These are phyloP conservation scores for Drosophila limbata DNA, from an alignment of 2,888 invertebrate species.

Conservation along the genomic window DNA sequence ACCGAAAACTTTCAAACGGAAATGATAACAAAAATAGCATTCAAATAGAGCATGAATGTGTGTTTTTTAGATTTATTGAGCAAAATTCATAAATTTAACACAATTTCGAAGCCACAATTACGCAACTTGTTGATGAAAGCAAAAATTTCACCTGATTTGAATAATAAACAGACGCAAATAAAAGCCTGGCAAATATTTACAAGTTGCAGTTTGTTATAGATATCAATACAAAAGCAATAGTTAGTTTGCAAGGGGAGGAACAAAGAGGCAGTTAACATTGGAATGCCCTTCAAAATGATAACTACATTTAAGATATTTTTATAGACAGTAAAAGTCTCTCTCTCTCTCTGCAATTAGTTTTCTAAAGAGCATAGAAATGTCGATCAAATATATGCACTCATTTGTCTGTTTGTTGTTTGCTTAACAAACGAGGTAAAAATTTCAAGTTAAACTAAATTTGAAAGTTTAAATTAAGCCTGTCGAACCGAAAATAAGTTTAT, in stretches of 20 bases:
- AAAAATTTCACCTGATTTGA: conserved; percentile 35
- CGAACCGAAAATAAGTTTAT: conserved; percentile 32
- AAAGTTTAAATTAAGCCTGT: conserved; percentile 18
- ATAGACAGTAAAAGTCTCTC: neutral
- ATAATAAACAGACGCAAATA: conserved; percentile 20
- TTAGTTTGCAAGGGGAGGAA: conserved; percentile 21
- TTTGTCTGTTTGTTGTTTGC: conserved; percentile 24
- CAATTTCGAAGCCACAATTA: conserved; percentile 25
- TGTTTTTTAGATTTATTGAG: conserved; percentile 1
- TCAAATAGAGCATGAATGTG: conserved; percentile 54
- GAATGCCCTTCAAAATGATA: neutral
- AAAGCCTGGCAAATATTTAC: conserved; percentile 21
- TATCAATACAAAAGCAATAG: conserved; percentile 9
- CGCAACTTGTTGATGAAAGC: conserved; percentile 20
- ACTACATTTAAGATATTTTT: neutral
- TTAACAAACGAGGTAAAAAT: conserved; percentile 35
- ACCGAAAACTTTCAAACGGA: conserved; percentile 23
- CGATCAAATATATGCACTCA: neutral
- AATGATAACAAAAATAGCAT: conserved; percentile 44
- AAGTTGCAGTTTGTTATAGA: conserved; percentile 20
- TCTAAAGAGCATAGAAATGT: too few relatives aligned
- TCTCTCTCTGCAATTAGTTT: neutral
- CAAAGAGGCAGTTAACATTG: conserved; percentile 6
- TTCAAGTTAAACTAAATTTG: conserved; percentile 22
- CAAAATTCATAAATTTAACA: conserved; percentile 13